Evolutionary conservation across 2,888 invertebrate species (phyloP), one percentile per base, ranked within the genome.

Genomic region (Zygogramma bicolorata): DNA sequence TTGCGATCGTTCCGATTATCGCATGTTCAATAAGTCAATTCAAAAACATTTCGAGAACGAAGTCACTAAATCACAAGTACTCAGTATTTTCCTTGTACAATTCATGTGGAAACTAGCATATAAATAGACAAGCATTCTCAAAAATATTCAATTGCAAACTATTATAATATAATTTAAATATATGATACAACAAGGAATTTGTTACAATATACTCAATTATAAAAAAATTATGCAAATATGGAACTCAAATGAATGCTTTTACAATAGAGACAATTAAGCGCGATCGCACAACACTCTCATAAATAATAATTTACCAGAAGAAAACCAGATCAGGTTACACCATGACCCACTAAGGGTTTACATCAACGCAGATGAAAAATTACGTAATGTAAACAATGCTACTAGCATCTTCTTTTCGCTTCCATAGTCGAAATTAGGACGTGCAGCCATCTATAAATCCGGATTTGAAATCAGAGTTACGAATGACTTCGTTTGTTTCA

Each of bases 381-480:
- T 73, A 62, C 66, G 58, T 68, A 72, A 68, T 40, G 10, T 6
- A 63, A 77, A 77, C 77, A 76, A 77, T 77, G 66, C 70, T 69
- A 74, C 63, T 49, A 46, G 68, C 60, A 59, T 70, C 76, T 77
- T 73, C 53, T 53, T 53, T 53, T n/a, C 70, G 68, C 80, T 80
- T 77, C 75, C 40, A 61, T 25, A 69, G 18, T 76, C 78, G 67
- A 74, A 81, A 81, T 81, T 80, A 79, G 79, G 79, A 77, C 75
- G 77, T 70, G 74, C 80, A 82, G 66, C 82, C 81, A 75, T 80
- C 80, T 80, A 81, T 76, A 77, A 81, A 81, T 83, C 83, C 83
- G 76, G 77, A 77, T 75, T 79, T 4, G 42, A 46, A 40, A 22
- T 59, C 60, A 49, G 65, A 65, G 53, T 67, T 67, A 53, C 53